A percentile compares a stretch with the other conserved stretches of the same genome.
Evolutionary conservation across 2,797 vertebrate genomes (phyloP).

Genomic region (Protonibea diacanthus): DNA sequence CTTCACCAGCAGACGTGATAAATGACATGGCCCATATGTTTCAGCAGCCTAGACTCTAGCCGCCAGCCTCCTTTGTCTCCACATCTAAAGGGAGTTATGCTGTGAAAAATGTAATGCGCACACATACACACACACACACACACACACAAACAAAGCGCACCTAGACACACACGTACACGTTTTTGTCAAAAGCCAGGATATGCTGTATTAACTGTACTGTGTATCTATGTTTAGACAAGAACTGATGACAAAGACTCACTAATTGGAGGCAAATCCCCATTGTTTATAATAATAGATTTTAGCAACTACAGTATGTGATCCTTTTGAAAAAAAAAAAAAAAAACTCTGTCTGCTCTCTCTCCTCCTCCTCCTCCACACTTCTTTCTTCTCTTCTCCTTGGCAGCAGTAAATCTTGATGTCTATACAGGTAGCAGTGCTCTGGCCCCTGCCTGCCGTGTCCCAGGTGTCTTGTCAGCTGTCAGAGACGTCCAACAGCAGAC

Average conservation of each 20-base stretch:
- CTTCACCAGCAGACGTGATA: conserved; percentile 94
- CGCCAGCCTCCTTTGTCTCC: conserved; percentile 80
- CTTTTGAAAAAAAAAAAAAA: conserved; percentile 21
- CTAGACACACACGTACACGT: conserved; percentile 25
- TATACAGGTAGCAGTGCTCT: conserved; percentile 91
- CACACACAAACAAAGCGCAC: conserved; percentile 49
- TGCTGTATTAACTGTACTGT: conserved; percentile 29
- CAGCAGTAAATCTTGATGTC: conserved; percentile 89
- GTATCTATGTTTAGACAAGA: conserved; percentile 36
- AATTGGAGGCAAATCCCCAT: conserved; percentile 44
- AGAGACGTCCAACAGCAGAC: conserved; percentile 93
- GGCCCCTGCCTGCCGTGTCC: conserved; percentile 90
- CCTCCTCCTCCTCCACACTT: conserved; percentile 17
- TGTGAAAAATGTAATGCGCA: conserved; percentile 65
- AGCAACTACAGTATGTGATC: conserved; percentile 42
- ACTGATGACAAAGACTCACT: conserved; percentile 50
- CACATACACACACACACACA: conserved; percentile 28
- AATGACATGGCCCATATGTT: conserved; percentile 91
- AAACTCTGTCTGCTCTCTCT: conserved; percentile 25
- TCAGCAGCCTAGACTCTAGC: conserved; percentile 88
- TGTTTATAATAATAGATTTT: conserved; percentile 52
- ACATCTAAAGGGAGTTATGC: conserved; percentile 75
- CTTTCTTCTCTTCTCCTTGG: conserved; percentile 74
- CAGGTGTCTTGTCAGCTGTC: conserved; percentile 96
- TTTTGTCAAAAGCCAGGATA: conserved; percentile 45